A percentile compares a stretch with the other conserved stretches of the same genome.
Conservation (phyloP, 2,797 vertebrate genomes). For the Babyrousa celebensis region DNA sequence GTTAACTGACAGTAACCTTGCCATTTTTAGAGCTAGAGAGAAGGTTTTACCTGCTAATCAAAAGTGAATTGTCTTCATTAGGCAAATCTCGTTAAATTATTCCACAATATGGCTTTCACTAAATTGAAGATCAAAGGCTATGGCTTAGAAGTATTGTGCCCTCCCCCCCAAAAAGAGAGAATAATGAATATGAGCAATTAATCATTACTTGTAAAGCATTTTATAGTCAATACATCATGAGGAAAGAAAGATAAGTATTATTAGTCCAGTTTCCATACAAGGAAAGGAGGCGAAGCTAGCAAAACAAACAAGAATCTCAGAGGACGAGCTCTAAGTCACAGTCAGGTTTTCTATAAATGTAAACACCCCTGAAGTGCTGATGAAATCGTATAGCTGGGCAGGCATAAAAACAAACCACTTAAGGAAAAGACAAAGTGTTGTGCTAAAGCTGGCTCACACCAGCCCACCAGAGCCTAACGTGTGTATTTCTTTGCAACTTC, state of each 20-base stretch:
- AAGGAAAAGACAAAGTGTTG: not conserved
- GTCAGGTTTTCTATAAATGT: not conserved
- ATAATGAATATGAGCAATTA: not conserved
- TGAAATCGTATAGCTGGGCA: not conserved
- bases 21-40: not conserved
- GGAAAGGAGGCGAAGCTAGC: not conserved
- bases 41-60: not conserved
- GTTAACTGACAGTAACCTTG: not conserved
- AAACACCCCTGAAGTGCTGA: not conserved
- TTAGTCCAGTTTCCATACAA: not conserved
- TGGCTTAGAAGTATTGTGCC: not conserved
- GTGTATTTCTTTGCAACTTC: not conserved
- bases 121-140: not conserved
- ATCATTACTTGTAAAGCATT: conserved; percentile 48
- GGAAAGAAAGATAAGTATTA: not conserved
- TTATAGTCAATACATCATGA: conserved; percentile 15
- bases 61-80: not conserved
- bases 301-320: not conserved
- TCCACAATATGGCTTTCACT: not conserved
- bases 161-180: not conserved
- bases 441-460: not conserved
- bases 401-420: not conserved
- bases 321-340: not conserved
- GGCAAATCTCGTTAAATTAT: conserved; percentile 15
- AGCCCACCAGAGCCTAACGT: not conserved